These are phyloP conservation scores for Saturnia japonica DNA, from an alignment of 2,888 invertebrate species.

Conservation along the genomic window DNA sequence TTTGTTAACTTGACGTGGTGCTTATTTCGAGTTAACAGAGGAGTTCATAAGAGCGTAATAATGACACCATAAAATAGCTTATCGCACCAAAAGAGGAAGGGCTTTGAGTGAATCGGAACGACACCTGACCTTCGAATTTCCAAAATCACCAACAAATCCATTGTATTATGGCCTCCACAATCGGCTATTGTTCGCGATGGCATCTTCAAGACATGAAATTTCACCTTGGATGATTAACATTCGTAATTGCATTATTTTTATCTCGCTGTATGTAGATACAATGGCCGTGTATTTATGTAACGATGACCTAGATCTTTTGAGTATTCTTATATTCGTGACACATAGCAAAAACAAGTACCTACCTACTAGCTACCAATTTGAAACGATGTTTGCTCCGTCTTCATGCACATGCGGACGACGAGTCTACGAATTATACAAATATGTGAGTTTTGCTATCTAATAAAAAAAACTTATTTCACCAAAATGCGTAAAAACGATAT, in stretches of 20 bases:
- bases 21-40: not conserved
- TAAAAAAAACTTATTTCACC: too few species aligned
- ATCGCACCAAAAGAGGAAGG: conserved; percentile 62
- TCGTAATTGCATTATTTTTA: conserved; percentile 46
- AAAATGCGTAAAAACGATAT: too few species aligned
- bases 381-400: not conserved
- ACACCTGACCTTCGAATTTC: conserved; percentile 72
- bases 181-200: conserved; percentile 54
- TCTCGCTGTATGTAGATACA: conserved; percentile 30
- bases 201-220: conserved; percentile 67
- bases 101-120: conserved; percentile 63
- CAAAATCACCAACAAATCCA: conserved; percentile 67
- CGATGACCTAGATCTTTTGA: conserved; percentile 26
- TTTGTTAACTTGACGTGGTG: too few species aligned
- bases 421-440: too few species aligned
- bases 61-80: conserved; percentile 66
- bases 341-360: not conserved
- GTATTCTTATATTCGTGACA: not conserved
- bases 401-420: too few species aligned
- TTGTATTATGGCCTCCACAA: conserved; percentile 61
- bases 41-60: conserved; percentile 37
- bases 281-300: conserved; percentile 32
- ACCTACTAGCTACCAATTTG: not conserved
- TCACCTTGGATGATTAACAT: conserved; percentile 69
- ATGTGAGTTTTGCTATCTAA: too few species aligned